Base-by-base conservation (phyloP, 1,140 invertebrate species). In the Drosophila nannoptera region DNA sequence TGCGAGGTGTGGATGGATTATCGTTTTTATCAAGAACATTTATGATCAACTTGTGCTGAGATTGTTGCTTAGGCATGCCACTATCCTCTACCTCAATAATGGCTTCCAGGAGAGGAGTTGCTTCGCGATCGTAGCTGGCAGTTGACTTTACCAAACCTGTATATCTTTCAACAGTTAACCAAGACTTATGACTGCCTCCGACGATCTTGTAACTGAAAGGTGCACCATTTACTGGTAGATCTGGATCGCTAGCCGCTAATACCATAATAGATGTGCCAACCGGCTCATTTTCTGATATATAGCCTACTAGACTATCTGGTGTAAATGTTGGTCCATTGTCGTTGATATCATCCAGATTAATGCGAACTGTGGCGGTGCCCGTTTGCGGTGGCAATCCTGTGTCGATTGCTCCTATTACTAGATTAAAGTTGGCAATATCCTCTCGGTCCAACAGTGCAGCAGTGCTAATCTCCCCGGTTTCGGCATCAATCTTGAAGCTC, bases 261-360 rank as follows among this genome's bases (percentile, higher is more conserved):
- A 94, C 95, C 92, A 97, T 95, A 0, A 99, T 94, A 63, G 92
- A 94, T 0, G 95, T 95, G 61, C 94, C 95, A 4, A 94, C 91
- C 0, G 95, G 95, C 90, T 97, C 95, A 87, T 98, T 98, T 91
- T 99, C 97, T 40, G 92, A 92, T 0, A 98, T 93, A 72, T 94
- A 93, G 0, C 95, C 97, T 32, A 93, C 90, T 7, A 94, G 91
- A 38, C 93, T 92, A 0, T 92, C 90, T 0, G 93, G 90, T 56
- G 95, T 93, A 80, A 99, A 97, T 5, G 93, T 89, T 0, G 97
- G 97, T 0, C 95, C 96, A 88, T 98, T 99, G 75, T 99, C 98
- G 89, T 99, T 99, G 7, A 98, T 92, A 89, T 99, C 97, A 8
- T 92, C 91, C 2, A 98, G 72, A 0, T 91, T 87, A 12, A 89